A percentile compares a stretch with the other conserved stretches of the same genome.
Conservation (phyloP, 2,888 invertebrate species). For the Nomada goodeniana region DNA sequence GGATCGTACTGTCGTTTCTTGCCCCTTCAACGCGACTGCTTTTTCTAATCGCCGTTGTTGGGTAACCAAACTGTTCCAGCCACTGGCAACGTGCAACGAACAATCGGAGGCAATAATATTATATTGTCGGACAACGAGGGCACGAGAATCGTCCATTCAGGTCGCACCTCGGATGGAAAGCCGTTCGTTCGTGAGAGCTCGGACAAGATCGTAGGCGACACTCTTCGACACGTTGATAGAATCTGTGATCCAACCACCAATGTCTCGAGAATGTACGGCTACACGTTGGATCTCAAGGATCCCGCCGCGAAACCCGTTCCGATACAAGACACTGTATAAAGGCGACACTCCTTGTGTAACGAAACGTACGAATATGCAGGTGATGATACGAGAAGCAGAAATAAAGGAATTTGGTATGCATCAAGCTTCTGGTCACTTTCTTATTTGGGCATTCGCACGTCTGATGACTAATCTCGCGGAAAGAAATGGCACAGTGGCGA, state of each 20-base stretch:
- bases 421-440: too few species aligned
- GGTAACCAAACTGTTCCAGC: conserved; percentile 19
- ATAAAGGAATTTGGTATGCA: too few species aligned
- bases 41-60: neutral
- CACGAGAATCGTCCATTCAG: conserved; percentile 61
- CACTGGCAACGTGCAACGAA: neutral
- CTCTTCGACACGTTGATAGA: conserved; percentile 67
- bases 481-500: too few species aligned
- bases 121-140: neutral
- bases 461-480: too few species aligned
- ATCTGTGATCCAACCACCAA: conserved; percentile 61
- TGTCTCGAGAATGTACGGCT: conserved; percentile 47
- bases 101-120: neutral
- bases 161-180: conserved; percentile 65
- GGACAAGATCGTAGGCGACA: conserved; percentile 58
- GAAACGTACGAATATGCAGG: too few species aligned
- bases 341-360: neutral
- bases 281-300: conserved; percentile 67
- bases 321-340: conserved; percentile 1
- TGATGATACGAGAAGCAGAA: too few species aligned
- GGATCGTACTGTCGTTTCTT: conserved; percentile 6
- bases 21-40: too few species aligned
- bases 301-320: conserved; percentile 68
- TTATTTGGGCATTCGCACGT: too few species aligned
- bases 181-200: conserved; percentile 65